A percentile compares a stretch with the other conserved stretches of the same genome.
These are phyloP conservation scores for Drosophila setosimentum DNA, from an alignment of 2,888 invertebrate genomes.

Conservation along the genomic window DNA sequence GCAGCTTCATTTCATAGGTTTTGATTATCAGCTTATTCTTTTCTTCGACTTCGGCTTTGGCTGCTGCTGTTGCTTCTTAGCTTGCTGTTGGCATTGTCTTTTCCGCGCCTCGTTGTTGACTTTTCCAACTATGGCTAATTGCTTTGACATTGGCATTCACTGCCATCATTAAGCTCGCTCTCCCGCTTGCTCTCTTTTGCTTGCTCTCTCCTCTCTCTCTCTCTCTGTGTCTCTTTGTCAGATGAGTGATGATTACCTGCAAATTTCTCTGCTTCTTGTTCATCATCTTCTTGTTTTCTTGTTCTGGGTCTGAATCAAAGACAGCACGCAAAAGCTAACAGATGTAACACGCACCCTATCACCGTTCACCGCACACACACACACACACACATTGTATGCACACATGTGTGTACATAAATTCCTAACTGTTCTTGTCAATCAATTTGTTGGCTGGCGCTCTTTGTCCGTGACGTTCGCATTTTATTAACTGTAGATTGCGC, in stretches of 20 bases:
- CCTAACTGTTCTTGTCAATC: conserved; percentile 40
- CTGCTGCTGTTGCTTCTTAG: conserved; percentile 26
- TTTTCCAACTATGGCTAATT: conserved; percentile 81
- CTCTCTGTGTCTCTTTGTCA: conserved; percentile 10
- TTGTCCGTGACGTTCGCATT: conserved; percentile 34
- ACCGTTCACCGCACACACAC: background rate
- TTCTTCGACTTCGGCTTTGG: conserved; percentile 17
- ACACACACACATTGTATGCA: background rate
- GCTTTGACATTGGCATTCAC: conserved; percentile 80
- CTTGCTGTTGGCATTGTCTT: conserved; percentile 47
- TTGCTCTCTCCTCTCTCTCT: conserved; percentile 15
- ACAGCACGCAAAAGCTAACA: conserved; percentile 44
- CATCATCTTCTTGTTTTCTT: conserved; percentile 29
- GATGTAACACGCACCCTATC: conserved; percentile 53
- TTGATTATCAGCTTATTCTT: conserved; percentile 37
- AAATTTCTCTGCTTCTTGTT: conserved; percentile 23
- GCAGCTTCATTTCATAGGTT: conserved; percentile 57
- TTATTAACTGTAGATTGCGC: conserved; percentile 52
- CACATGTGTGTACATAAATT: conserved; percentile 5
- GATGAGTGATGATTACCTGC: conserved; percentile 56
- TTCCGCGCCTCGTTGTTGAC: conserved; percentile 55
- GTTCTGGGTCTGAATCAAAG: conserved; percentile 43
- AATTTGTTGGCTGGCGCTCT: conserved; percentile 35
- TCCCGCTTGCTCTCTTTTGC: conserved; percentile 3
- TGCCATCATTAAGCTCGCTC: conserved; percentile 28